Percentiles rank a stretch among this genome's conserved stretches.
phyloP scores from a whole-genome alignment of 1,140 invertebrate genomes.

The Drosophila cardini region DNA sequence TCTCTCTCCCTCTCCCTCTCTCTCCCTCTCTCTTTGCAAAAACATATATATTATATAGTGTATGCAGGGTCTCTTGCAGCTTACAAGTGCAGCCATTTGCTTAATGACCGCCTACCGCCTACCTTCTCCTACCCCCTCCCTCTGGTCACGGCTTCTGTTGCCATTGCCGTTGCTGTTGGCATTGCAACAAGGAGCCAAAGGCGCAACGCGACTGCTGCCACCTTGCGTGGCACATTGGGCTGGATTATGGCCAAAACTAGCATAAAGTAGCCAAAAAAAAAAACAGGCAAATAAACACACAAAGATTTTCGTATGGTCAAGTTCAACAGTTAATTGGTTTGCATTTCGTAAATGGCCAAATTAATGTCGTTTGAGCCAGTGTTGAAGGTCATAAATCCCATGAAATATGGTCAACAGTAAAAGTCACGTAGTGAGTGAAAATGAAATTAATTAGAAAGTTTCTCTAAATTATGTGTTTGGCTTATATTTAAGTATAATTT shows the following conservation, averaged over 20 bases:
- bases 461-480: neutral
- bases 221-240: constrained; percentile 66
- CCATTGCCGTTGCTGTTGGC: constrained; percentile 16
- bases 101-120: constrained; percentile 76
- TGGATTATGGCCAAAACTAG: constrained; percentile 54
- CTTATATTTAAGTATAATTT: neutral
- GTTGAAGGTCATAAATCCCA: neutral
- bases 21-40: too few relatives aligned
- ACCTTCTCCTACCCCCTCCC: constrained; percentile 57
- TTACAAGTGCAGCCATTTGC: constrained; percentile 80
- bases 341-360: neutral
- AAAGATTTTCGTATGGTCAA: constrained; percentile 10
- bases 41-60: constrained; percentile 27
- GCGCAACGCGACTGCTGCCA: constrained; percentile 39
- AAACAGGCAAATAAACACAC: constrained; percentile 18
- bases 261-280: constrained; percentile 46
- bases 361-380: neutral
- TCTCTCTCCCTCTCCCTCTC: neutral
- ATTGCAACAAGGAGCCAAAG: constrained; percentile 37
- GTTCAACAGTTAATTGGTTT: constrained; percentile 15
- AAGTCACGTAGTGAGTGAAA: neutral
- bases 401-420: constrained; percentile 1
- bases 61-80: constrained; percentile 48
- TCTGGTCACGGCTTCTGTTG: constrained; percentile 25
- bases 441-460: neutral